phyloP scores from a whole-genome alignment of 2,797 vertebrate species.

The Danio tinwini region DNA sequence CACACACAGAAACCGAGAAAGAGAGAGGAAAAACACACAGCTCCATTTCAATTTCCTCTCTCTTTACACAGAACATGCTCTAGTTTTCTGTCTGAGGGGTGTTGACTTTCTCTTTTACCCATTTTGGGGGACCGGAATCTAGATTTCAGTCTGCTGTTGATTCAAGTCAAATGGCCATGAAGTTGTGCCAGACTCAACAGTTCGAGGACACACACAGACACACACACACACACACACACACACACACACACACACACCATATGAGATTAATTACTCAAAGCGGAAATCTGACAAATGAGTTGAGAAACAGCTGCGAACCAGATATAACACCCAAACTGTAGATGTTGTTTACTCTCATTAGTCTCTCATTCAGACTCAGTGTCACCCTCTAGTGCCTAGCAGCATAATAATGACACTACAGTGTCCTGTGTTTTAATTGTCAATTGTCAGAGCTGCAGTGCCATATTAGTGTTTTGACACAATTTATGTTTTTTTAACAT shows the following conservation, averaged over 20 bases:
- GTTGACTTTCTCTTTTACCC: slow-evolving; percentile 79
- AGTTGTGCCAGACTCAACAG: slow-evolving; percentile 73
- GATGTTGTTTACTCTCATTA: neutral
- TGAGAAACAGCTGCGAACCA: slow-evolving; percentile 18
- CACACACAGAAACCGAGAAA: slow-evolving; percentile 63
- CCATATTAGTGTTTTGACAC: neutral
- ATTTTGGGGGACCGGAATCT: slow-evolving; percentile 73
- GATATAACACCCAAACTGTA: slow-evolving; percentile 23
- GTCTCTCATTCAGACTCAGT: neutral
- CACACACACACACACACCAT: neutral
- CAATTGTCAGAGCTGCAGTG: neutral
- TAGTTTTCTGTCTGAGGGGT: slow-evolving; percentile 55
- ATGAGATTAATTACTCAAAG: slow-evolving; percentile 4
- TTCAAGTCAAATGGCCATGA: slow-evolving; percentile 76
- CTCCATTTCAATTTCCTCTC: slow-evolving; percentile 74
- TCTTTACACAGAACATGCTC: slow-evolving; percentile 58
- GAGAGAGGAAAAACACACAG: slow-evolving; percentile 63
- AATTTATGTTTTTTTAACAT: neutral
- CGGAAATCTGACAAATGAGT: slow-evolving; percentile 17
- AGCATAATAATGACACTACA: neutral
- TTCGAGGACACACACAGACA: neutral
- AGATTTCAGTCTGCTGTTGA: slow-evolving; percentile 77
- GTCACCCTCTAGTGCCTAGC: slow-evolving; percentile 46
- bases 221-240: neutral
- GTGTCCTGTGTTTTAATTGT: neutral